phyloP scores from a whole-genome alignment of 2,113 vertebrate genomes.

The Lutjanus erythropterus region DNA sequence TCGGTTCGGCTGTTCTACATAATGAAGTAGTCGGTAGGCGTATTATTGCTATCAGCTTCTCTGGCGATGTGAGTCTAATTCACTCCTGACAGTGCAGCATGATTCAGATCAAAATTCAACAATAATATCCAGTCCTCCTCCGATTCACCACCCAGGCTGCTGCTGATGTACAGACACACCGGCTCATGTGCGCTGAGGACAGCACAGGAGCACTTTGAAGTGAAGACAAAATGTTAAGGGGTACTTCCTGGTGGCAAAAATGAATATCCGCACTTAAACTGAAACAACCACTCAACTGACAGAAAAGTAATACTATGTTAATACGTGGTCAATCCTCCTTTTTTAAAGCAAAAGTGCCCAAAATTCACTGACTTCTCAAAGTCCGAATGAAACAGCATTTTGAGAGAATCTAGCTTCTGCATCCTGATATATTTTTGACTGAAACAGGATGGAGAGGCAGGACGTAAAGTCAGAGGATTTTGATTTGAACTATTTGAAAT shows the following conservation, averaged over 20 bases:
- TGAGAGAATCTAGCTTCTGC: no score
- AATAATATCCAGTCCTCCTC: background rate
- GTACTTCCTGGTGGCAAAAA: background rate
- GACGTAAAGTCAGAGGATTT: no score
- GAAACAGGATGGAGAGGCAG: no score
- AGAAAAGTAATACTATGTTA: no score
- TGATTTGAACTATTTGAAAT: no score
- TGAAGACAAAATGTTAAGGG: background rate
- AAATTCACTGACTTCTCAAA: background rate
- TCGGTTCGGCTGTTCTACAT: background rate
- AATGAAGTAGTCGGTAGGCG: background rate
- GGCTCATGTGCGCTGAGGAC: background rate
- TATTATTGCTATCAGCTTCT: background rate
- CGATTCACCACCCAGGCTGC: background rate
- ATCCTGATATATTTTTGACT: no score
- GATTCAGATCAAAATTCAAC: slow-evolving; percentile 11
- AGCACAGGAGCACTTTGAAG: background rate
- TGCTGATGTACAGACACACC: background rate
- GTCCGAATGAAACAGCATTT: no score
- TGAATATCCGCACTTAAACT: no score
- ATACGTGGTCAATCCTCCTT: no score
- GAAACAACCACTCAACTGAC: no score
- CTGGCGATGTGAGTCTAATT: slow-evolving; percentile 15
- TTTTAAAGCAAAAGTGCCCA: background rate
- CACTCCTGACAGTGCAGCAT: background rate